Evolutionary conservation across 37 sponge, comb jelly and placozoan species (phyloP).

Genomic region (Ephydatia muelleri): DNA sequence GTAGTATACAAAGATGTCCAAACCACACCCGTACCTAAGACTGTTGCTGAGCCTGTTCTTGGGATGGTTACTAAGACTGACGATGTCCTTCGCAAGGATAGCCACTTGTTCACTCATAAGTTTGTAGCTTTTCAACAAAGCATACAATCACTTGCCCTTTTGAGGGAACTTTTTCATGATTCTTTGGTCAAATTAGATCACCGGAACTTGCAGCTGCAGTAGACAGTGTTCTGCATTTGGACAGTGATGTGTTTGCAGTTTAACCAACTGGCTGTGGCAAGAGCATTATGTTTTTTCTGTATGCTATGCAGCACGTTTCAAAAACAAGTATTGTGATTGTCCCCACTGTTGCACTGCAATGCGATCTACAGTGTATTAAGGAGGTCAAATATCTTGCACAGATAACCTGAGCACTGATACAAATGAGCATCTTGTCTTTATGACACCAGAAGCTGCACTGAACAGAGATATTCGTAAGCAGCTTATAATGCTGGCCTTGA

Average conservation of each 20-base stretch:
- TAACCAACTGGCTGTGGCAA: neutral
- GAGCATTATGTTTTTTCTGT: neutral
- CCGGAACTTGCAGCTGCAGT: neutral
- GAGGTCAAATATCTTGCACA: neutral
- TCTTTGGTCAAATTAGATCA: neutral
- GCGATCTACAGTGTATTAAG: neutral
- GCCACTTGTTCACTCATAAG: too few species aligned
- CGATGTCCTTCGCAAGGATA: too few species aligned
- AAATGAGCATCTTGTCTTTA: neutral
- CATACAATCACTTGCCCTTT: too few species aligned
- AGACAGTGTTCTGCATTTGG: neutral
- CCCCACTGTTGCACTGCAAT: neutral
- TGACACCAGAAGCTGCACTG: neutral
- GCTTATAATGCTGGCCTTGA: neutral
- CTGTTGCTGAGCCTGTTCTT: too few species aligned
- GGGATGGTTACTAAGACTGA: too few species aligned
- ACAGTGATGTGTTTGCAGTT: neutral
- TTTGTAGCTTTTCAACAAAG: too few species aligned
- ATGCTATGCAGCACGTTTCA: neutral
- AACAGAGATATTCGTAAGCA: neutral
- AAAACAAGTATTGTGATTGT: neutral
- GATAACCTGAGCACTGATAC: neutral
- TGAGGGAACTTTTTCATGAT: too few species aligned
- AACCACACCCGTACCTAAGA: too few species aligned
- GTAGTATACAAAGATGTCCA: too few species aligned